Conservation (phyloP, 2,113 vertebrate species). For the Mustelus asterias region DNA sequence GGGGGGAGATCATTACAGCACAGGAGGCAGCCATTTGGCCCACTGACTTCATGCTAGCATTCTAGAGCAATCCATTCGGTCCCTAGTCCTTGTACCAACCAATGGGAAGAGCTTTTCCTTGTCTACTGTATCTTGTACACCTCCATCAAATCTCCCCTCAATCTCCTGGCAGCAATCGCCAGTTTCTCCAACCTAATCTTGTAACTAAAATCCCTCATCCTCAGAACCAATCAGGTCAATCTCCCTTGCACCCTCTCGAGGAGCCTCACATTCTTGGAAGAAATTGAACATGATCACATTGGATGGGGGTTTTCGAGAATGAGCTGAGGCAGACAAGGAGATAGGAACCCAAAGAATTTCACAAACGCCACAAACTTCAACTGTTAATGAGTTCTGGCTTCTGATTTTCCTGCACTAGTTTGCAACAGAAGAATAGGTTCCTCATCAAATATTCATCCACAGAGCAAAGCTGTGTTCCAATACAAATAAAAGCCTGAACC, state of each 20-base stretch:
- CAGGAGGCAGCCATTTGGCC: too few relatives aligned
- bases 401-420: not conserved
- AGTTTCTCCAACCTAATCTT: not conserved
- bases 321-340: not conserved
- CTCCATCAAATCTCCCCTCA: too few relatives aligned
- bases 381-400: not conserved
- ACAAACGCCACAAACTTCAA: not conserved
- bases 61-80: too few relatives aligned
- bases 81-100: not conserved
- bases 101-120: not conserved
- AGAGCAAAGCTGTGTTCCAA: not conserved
- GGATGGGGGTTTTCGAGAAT: not conserved
- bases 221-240: not conserved
- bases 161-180: too few relatives aligned
- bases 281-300: not conserved
- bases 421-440: not conserved
- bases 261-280: not conserved
- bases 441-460: not conserved
- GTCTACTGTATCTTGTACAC: not conserved
- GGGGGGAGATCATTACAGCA: too few relatives aligned
- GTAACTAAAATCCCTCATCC: not conserved
- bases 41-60: not conserved
- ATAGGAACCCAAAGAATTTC: not conserved
- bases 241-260: not conserved
- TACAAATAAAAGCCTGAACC: not conserved